Conservation (phyloP, 2,113 vertebrate genomes). For the Brachypteracias leptosomus region DNA sequence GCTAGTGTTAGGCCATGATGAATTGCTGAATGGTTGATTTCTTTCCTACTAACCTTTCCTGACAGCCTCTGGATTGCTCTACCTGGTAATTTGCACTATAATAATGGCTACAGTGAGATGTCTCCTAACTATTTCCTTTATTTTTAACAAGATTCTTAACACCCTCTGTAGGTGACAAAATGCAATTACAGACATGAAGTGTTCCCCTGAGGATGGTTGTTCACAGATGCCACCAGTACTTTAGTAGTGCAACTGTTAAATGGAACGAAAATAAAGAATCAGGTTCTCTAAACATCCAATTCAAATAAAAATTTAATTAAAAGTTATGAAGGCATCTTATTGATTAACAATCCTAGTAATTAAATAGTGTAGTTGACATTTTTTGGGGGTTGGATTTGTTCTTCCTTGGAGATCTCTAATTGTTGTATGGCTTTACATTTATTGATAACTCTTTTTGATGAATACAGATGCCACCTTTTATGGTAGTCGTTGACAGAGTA, state of each 20-base stretch:
- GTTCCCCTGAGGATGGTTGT: constrained; percentile 77
- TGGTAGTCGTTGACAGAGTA: constrained; percentile 90
- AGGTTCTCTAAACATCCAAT: constrained; percentile 81
- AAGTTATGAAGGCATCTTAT: constrained; percentile 89
- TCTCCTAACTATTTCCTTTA: constrained; percentile 80
- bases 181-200: constrained; percentile 93
- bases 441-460: constrained; percentile 96
- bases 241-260: constrained; percentile 75
- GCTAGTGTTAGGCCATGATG: constrained; percentile 85
- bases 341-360: constrained; percentile 93
- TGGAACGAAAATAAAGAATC: constrained; percentile 80
- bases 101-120: constrained; percentile 92
- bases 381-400: constrained; percentile 81
- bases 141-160: constrained; percentile 97
- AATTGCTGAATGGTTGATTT: constrained; percentile 94
- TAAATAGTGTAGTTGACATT: constrained; percentile 83
- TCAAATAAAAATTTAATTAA: constrained; percentile 91
- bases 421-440: constrained; percentile 83
- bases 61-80: constrained; percentile 95
- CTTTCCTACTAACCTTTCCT: constrained; percentile 91
- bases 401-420: constrained; percentile 92
- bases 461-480: constrained; percentile 94
- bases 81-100: constrained; percentile 92
- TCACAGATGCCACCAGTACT: constrained; percentile 85
- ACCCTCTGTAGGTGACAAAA: constrained; percentile 99